Base-by-base conservation (phyloP, 2,797 vertebrate species). In the Lacerta bilineata region DNA sequence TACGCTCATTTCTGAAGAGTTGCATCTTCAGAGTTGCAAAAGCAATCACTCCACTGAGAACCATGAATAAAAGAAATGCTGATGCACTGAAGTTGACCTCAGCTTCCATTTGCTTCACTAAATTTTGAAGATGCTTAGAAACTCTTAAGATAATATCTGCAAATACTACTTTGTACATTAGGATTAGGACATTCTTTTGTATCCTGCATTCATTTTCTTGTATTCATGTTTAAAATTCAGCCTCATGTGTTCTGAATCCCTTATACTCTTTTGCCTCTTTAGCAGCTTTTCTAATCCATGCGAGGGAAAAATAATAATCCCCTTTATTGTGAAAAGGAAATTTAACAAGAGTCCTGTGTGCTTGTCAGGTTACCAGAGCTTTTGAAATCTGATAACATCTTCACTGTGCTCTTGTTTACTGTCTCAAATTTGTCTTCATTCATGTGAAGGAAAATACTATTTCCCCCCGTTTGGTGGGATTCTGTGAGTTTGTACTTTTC, bases 321-420 rank as follows among this genome's bases (percentile, higher is more conserved):
- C 27, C 17, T 74, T 3, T 61, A 68, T 25, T 74, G 50, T 84
- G 8, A 36, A 77, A 87, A 29, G 1, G 6, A 10, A 13, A 20
- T 87, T 88, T 80, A 82, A 64, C 10, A 84, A 55, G 17, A 64
- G 27, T 5, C 55, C 50, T 80, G n/a, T 87, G n/a, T 50, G 68
- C 50, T 74, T n/a, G 23, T 68, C 46, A 46, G 36, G 10, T 84
- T 85, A 76, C 50, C 41, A 4, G 10, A 39, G 9, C 61, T 80
- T n/a, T 81, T 88, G 10, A 66, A 46, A 18, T 20, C 15, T 82
- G 33, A 74, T 86, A 39, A 68, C 17, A 46, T 85, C n/a, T 80
- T 18, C 61, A 50, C 61, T 85, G 61, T 61, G 46, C 43, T 88
- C 5, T 4, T 61, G 55, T 9, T 17, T 46, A 61, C 59, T 72